Conservation (phyloP, 2,113 vertebrate species). For the Sinocyclocheilus anshuiensis region DNA sequence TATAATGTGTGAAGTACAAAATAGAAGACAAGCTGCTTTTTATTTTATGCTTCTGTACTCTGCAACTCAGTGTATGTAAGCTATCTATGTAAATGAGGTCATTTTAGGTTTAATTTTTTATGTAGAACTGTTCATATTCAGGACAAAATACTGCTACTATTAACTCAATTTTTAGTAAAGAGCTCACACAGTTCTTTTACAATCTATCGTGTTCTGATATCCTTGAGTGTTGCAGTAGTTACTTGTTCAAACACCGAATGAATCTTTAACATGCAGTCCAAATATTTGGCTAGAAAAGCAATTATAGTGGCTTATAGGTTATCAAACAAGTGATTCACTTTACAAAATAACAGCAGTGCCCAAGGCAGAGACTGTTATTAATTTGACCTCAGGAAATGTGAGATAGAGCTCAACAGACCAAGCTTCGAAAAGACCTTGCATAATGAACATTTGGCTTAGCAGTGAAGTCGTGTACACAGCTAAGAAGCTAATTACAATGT, state of each 20-base stretch:
- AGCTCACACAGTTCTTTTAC: background rate
- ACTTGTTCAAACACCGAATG: background rate
- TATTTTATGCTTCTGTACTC: background rate
- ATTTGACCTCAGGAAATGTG: background rate
- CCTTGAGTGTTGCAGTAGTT: background rate
- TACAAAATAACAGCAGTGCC: background rate
- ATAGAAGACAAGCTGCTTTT: background rate
- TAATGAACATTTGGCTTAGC: background rate
- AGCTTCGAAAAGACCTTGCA: background rate
- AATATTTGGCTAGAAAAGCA: background rate
- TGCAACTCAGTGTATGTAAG: background rate
- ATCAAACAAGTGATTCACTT: constrained; percentile 26
- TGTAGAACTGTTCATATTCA: background rate
- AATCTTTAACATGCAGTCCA: background rate
- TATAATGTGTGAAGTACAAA: background rate
- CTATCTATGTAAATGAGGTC: background rate
- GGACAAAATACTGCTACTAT: background rate
- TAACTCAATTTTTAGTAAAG: background rate
- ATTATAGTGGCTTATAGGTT: constrained; percentile 15
- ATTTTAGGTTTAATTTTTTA: background rate
- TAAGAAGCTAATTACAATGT: background rate
- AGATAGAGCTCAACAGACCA: background rate
- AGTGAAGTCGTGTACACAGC: background rate
- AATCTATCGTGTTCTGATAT: background rate
- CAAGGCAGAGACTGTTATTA: constrained; percentile 18